phyloP scores from a whole-genome alignment of 2,888 invertebrate genomes.

The Chirona hameri region DNA sequence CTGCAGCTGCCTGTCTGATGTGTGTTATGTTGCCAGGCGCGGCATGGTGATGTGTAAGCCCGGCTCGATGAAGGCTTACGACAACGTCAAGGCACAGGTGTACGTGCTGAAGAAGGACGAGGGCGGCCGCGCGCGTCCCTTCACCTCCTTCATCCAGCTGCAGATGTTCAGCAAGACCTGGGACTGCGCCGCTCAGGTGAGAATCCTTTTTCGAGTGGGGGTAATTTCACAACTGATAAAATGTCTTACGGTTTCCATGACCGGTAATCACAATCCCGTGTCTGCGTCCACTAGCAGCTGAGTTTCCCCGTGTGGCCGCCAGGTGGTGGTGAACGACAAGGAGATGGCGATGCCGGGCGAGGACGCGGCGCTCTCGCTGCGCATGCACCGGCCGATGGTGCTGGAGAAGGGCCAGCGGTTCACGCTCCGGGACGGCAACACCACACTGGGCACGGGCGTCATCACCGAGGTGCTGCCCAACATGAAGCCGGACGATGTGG shows the following conservation, averaged over 20 bases:
- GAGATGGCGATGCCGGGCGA: constrained; percentile 99
- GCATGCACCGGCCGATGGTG: constrained; percentile 82
- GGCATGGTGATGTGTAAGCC: constrained; percentile 64
- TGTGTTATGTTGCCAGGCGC: constrained; percentile 41
- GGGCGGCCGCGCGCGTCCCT: constrained; percentile 82
- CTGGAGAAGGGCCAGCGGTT: constrained; percentile 89
- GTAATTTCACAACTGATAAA: no score
- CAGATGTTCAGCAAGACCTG: constrained; percentile 95
- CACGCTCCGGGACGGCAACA: constrained; percentile 75
- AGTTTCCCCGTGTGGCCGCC: background rate
- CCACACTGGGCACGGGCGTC: constrained; percentile 89
- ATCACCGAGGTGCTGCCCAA: constrained; percentile 65
- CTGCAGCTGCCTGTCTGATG: no score
- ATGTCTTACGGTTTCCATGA: no score
- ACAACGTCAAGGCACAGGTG: constrained; percentile 77
- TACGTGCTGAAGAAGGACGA: constrained; percentile 87
- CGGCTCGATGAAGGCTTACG: constrained; percentile 68
- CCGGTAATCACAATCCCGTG: no score
- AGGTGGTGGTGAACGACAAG: constrained; percentile 69
- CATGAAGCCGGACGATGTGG: constrained; percentile 66
- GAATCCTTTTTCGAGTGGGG: no score
- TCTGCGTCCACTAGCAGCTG: no score
- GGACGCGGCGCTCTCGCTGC: constrained; percentile 70
- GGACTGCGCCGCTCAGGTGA: constrained; percentile 55
- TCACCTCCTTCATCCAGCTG: constrained; percentile 73